Base-by-base conservation (phyloP, 2,113 vertebrate genomes). In the Vulpes lagopus region DNA sequence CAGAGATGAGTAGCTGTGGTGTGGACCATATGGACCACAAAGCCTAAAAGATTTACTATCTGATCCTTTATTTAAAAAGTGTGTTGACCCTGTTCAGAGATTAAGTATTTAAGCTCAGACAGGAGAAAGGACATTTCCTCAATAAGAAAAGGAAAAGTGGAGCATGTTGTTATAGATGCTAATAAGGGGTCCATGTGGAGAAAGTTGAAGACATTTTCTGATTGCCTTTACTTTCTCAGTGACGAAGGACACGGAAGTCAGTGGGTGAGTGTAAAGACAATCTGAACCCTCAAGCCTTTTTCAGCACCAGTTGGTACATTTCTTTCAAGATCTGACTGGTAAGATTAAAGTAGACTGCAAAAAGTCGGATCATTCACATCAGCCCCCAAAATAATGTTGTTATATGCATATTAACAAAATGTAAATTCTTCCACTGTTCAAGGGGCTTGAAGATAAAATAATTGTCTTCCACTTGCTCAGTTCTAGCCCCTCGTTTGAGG, bases 251-350 rank as follows among this genome's bases (percentile, higher is more conserved):
- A 38, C 14, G 51, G 5, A 80, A 64, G 32, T 85, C 65, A 90
- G 16, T 90, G 43, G 55, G 38, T 78, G 23, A 76, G 79, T 82
- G 27, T 22, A 93, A 91, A 43, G 27, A 81, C 10, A 43, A 27
- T 80, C 64, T 79, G 51, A 93, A 87, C 94, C 74, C 43, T 80
- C 57, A 91, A 96, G 51, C 0, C 30, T 43, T 93, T 96, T 89
- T 92, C 53, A 73, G 57, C 32, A 92, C 35, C 55, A 51, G 16
- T 60, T 73, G 62, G 55, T 69, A 38, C 91, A 86, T 96, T 93
- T 80, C 59, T 59, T 93, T 81, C 51, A 95, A 89, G 12, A 62
- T 23, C 59, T 88, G 35, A 49, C 43, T 80, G 60, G 5, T 51
- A 11, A 64, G 10, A 67, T 78, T 86, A 93, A 76, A 17, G n/a